Evolutionary conservation across 1,140 invertebrate species (phyloP).

Genomic region (Anoplophora glabripennis): DNA sequence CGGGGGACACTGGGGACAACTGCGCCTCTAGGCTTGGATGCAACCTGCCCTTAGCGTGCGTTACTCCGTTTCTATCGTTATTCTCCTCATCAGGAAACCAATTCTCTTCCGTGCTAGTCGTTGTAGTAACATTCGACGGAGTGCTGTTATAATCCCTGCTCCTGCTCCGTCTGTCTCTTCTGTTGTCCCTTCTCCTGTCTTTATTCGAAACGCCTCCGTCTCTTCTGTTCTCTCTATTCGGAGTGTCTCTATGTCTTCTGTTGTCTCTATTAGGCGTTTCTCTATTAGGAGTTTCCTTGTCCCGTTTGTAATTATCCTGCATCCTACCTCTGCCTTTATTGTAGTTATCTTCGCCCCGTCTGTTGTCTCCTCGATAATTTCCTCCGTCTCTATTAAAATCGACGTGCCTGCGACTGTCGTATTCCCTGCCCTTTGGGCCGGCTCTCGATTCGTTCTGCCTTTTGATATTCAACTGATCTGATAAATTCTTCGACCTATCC

Average conservation of each 20-base stretch:
- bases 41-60: background rate
- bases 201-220: background rate
- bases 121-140: background rate
- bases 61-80: background rate
- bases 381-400: conserved; percentile 17
- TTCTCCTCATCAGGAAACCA: background rate
- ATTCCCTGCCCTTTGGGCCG: background rate
- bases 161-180: background rate
- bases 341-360: conserved; percentile 6
- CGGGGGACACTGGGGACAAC: no score
- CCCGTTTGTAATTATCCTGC: conserved; percentile 8
- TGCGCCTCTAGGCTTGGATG: background rate
- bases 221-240: conserved; percentile 6
- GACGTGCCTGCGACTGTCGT: background rate
- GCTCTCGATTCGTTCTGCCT: background rate
- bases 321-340: conserved; percentile 10
- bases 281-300: conserved; percentile 7
- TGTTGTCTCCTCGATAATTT: conserved; percentile 6
- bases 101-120: background rate
- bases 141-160: background rate
- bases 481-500: no score
- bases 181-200: conserved; percentile 6
- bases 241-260: conserved; percentile 3
- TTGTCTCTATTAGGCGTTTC: conserved; percentile 4
- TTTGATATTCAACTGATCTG: background rate